A percentile compares a stretch with the other conserved stretches of the same genome.
phyloP scores from a whole-genome alignment of 2,113 vertebrate species.

The Seriola rivoliana region DNA sequence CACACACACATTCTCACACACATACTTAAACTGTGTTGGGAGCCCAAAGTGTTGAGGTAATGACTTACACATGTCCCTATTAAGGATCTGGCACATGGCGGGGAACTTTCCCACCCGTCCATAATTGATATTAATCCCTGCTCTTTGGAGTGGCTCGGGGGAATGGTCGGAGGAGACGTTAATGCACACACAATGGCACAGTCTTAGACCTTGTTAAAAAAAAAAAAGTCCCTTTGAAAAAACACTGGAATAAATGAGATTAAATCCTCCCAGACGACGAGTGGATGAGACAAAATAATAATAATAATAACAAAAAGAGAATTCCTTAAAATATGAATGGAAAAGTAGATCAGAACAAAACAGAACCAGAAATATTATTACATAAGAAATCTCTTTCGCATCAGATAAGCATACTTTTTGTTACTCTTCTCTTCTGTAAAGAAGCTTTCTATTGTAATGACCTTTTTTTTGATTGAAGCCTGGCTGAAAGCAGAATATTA shows the following conservation, averaged over 20 bases:
- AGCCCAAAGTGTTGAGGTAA: slow-evolving; percentile 82
- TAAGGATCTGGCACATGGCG: slow-evolving; percentile 80
- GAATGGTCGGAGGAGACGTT: slow-evolving; percentile 57
- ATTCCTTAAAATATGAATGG: slow-evolving; percentile 12
- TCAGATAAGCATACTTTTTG: background rate
- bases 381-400: background rate
- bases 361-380: background rate
- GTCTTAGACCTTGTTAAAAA: slow-evolving; percentile 35
- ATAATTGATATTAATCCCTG: slow-evolving; percentile 83
- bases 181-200: slow-evolving; percentile 55
- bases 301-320: background rate
- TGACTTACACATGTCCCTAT: slow-evolving; percentile 86
- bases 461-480: background rate
- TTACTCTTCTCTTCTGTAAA: background rate
- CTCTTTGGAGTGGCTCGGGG: slow-evolving; percentile 74
- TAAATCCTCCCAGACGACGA: slow-evolving; percentile 38
- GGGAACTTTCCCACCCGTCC: slow-evolving; percentile 78
- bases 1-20: slow-evolving; percentile 1
- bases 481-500: background rate
- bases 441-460: background rate
- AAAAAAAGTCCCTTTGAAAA: background rate
- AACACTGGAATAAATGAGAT: slow-evolving; percentile 60
- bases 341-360: slow-evolving; percentile 18
- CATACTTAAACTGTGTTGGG: slow-evolving; percentile 65
- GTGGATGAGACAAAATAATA: slow-evolving; percentile 26